Evolutionary conservation across 2,888 invertebrate species (phyloP).

Genomic region (Acrobasis repandana): DNA sequence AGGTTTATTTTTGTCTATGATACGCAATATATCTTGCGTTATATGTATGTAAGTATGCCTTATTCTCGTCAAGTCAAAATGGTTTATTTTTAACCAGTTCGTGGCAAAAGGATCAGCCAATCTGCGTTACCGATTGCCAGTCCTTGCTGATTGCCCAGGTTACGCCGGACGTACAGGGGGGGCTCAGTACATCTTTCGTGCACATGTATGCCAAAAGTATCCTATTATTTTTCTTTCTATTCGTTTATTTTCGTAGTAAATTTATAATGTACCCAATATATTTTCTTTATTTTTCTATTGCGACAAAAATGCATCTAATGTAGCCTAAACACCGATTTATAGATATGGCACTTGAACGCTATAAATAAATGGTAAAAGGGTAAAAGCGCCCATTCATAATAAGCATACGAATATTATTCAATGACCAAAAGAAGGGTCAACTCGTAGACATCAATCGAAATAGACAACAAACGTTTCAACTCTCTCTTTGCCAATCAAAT

Average conservation of each 20-base stretch:
- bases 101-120: too few species aligned
- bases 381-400: conserved; percentile 69
- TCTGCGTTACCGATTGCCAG: too few species aligned
- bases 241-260: neutral
- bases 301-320: conserved; percentile 62
- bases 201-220: too few species aligned
- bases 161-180: too few species aligned
- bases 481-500: too few species aligned
- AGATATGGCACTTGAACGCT: conserved; percentile 59
- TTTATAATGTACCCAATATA: neutral
- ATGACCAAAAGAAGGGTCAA: conserved; percentile 56
- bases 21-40: too few species aligned
- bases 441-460: conserved; percentile 23
- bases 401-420: conserved; percentile 57
- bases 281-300: conserved; percentile 32
- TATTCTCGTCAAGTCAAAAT: too few species aligned
- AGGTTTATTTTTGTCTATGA: too few species aligned
- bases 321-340: conserved; percentile 71
- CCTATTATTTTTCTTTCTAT: conserved; percentile 29
- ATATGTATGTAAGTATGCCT: too few species aligned
- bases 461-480: neutral
- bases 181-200: too few species aligned
- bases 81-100: too few species aligned
- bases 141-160: too few species aligned
- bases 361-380: conserved; percentile 72